Percentiles rank a stretch among this genome's conserved stretches.
Evolutionary conservation across 2,888 invertebrate species (phyloP).

Genomic region (Caenorhabditis becei): DNA sequence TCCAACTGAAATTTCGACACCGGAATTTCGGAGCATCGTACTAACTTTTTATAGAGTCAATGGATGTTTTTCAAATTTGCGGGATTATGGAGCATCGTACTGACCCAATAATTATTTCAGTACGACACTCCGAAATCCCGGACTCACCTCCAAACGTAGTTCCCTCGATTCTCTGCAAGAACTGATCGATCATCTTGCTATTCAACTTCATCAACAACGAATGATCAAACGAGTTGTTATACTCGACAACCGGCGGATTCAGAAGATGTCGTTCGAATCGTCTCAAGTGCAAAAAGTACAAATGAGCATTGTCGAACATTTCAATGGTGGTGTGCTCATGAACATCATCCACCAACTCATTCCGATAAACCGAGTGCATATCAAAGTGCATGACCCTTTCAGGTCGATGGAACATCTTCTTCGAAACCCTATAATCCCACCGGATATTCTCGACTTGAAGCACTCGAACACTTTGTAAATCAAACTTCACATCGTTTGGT

Average conservation of each 20-base stretch:
- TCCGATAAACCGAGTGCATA: constrained; percentile 64
- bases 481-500: constrained; percentile 45
- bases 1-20: too few species aligned
- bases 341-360: constrained; percentile 34
- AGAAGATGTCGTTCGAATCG: constrained; percentile 60
- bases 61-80: too few species aligned
- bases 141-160: constrained; percentile 39
- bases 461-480: constrained; percentile 42
- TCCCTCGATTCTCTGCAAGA: constrained; percentile 34
- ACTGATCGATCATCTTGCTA: constrained; percentile 49
- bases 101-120: too few species aligned
- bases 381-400: constrained; percentile 66
- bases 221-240: constrained; percentile 52
- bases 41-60: too few species aligned
- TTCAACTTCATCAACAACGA: constrained; percentile 51
- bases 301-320: constrained; percentile 40
- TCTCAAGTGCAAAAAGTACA: constrained; percentile 61
- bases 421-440: constrained; percentile 65
- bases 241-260: constrained; percentile 41
- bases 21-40: too few species aligned
- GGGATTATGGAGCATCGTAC: too few species aligned
- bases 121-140: too few species aligned
- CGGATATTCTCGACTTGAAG: constrained; percentile 51
- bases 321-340: constrained; percentile 55
- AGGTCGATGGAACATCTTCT: constrained; percentile 68